Evolutionary conservation across 2,888 invertebrate genomes (phyloP).

Genomic region (Acanthacorydalis orientalis): DNA sequence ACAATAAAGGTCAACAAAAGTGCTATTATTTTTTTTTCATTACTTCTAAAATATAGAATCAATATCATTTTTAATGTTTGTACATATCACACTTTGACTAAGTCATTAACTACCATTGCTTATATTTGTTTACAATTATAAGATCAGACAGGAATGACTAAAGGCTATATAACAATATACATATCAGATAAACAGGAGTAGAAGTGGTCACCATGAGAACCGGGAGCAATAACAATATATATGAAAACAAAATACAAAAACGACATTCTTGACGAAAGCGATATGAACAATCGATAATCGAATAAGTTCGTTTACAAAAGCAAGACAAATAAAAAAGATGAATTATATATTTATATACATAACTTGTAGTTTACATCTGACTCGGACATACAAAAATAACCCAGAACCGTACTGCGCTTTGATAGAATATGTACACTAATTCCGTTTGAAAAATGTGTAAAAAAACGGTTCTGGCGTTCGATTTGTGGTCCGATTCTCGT

Average conservation of each 20-base stretch:
- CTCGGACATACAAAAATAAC: too few relatives aligned
- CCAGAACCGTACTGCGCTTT: too few relatives aligned
- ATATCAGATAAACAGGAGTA: not conserved
- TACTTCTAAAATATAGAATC: not conserved
- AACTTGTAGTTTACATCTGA: too few relatives aligned
- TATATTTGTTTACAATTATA: slow-evolving; percentile 12
- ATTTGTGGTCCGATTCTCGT: too few relatives aligned
- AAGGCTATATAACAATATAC: slow-evolving; percentile 1
- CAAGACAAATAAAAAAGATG: too few relatives aligned
- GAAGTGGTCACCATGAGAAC: not conserved
- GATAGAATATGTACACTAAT: too few relatives aligned
- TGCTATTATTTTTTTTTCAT: not conserved
- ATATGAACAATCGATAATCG: too few relatives aligned
- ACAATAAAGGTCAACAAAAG: not conserved
- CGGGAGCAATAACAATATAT: slow-evolving; percentile 1
- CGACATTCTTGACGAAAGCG: not conserved
- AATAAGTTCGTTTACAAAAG: too few relatives aligned
- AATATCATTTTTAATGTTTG: slow-evolving; percentile 7
- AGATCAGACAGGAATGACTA: not conserved
- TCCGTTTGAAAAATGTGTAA: too few relatives aligned
- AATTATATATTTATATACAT: too few relatives aligned
- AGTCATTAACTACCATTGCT: slow-evolving; percentile 25
- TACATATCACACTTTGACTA: slow-evolving; percentile 16
- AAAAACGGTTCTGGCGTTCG: too few relatives aligned
- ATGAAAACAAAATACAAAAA: not conserved